These are phyloP conservation scores for Numenius phaeopus DNA, from an alignment of 2,797 vertebrate species.

Conservation along the genomic window DNA sequence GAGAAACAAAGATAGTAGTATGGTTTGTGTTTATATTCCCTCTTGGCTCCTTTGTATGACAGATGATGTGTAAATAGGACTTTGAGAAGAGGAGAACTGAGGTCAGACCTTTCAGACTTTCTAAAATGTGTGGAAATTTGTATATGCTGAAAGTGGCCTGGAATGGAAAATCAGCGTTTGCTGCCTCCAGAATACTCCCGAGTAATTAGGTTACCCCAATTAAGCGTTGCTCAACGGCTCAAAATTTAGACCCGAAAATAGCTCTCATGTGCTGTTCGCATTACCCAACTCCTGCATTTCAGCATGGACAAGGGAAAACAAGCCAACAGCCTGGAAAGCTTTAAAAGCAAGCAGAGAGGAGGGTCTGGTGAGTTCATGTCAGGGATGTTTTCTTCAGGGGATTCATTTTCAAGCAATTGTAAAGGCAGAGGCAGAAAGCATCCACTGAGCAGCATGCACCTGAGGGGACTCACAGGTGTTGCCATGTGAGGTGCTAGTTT, in stretches of 20 bases:
- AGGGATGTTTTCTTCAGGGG: not conserved
- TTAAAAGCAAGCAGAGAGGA: not conserved
- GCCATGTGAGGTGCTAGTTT: not conserved
- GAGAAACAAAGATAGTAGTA: not conserved
- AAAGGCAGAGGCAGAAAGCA: not conserved
- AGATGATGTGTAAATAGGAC: not conserved
- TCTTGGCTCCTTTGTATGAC: not conserved
- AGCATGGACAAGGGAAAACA: not conserved
- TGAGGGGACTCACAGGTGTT: not conserved
- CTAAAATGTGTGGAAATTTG: not conserved
- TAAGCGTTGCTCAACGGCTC: not conserved
- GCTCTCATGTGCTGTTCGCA: not conserved
- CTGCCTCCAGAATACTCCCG: not conserved
- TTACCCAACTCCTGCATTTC: not conserved
- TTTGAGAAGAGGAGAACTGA: not conserved
- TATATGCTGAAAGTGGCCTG: not conserved
- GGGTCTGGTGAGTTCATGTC: not conserved
- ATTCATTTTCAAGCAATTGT: not conserved
- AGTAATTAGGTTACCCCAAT: constrained; percentile 10
- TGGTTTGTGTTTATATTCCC: constrained; percentile 26
- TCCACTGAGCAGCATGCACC: not conserved
- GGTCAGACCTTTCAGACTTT: constrained; percentile 5
- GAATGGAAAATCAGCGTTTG: not conserved
- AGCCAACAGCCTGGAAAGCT: not conserved
- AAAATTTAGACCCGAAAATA: not conserved